Evolutionary conservation across 2,888 invertebrate species (phyloP).

Genomic region (Phengaris arion): DNA sequence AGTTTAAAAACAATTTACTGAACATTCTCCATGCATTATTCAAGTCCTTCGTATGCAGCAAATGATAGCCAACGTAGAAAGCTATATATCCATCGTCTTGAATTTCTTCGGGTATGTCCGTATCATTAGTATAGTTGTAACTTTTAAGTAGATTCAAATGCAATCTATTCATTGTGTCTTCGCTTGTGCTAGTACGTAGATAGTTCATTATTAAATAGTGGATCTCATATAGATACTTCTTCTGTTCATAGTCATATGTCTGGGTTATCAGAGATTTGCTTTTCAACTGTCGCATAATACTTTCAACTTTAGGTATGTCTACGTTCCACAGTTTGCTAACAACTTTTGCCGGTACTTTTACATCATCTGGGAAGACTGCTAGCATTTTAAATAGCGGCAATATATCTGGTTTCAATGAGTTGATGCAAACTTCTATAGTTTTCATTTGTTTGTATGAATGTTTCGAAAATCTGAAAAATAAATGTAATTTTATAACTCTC

Average conservation of each 20-base stretch:
- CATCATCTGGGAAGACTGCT: slow-evolving; percentile 83
- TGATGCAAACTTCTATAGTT: slow-evolving; percentile 81
- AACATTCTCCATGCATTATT: slow-evolving; percentile 75
- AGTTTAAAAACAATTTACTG: slow-evolving; percentile 81
- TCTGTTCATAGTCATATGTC: slow-evolving; percentile 79
- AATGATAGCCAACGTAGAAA: slow-evolving; percentile 85
- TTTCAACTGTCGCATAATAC: slow-evolving; percentile 81
- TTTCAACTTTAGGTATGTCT: slow-evolving; percentile 72
- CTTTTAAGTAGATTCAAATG: slow-evolving; percentile 81
- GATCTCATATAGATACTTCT: slow-evolving; percentile 84
- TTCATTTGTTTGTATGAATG: slow-evolving; percentile 67
- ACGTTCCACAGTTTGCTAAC: slow-evolving; percentile 66
- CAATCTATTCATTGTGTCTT: slow-evolving; percentile 65
- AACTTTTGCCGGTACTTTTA: slow-evolving; percentile 82
- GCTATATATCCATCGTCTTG: slow-evolving; percentile 86
- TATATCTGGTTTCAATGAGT: slow-evolving; percentile 72
- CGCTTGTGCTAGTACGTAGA: slow-evolving; percentile 69
- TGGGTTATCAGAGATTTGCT: slow-evolving; percentile 84
- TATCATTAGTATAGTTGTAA: slow-evolving; percentile 73
- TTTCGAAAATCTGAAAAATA: slow-evolving; percentile 48
- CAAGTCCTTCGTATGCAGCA: slow-evolving; percentile 73
- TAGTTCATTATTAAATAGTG: slow-evolving; percentile 84
- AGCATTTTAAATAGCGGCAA: slow-evolving; percentile 80
- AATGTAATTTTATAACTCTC: background rate
- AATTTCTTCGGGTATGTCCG: slow-evolving; percentile 77